These are phyloP conservation scores for Epistrophella euchroma DNA, from an alignment of 2,888 invertebrate genomes.

Conservation along the genomic window DNA sequence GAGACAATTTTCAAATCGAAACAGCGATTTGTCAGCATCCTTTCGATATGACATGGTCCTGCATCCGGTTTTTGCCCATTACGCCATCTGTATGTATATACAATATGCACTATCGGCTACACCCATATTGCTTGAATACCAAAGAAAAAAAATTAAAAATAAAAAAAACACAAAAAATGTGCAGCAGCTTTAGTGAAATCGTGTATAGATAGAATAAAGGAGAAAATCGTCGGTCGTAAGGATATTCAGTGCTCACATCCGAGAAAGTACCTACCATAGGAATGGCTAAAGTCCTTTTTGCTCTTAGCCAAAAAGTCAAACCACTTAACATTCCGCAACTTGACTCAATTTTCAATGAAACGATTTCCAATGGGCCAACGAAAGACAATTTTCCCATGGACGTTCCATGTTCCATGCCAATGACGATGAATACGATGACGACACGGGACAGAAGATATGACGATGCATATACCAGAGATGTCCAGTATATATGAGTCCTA, in stretches of 20 bases:
- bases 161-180: slow-evolving; percentile 12
- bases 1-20: slow-evolving; percentile 51
- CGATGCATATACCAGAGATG: slow-evolving; percentile 7
- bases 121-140: slow-evolving; percentile 16
- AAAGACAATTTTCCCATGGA: slow-evolving; percentile 49
- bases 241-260: slow-evolving; percentile 43
- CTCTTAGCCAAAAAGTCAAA: slow-evolving; percentile 65
- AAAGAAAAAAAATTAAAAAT: slow-evolving; percentile 20
- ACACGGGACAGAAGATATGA: not conserved
- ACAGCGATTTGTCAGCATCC: slow-evolving; percentile 72
- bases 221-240: slow-evolving; percentile 21
- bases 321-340: slow-evolving; percentile 73
- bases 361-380: slow-evolving; percentile 62
- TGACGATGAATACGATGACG: slow-evolving; percentile 3
- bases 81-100: slow-evolving; percentile 45
- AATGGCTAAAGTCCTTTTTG: slow-evolving; percentile 63
- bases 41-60: slow-evolving; percentile 52
- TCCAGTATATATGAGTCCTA: slow-evolving; percentile 14
- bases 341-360: slow-evolving; percentile 74
- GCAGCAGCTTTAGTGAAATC: slow-evolving; percentile 31
- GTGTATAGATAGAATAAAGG: not conserved
- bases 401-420: slow-evolving; percentile 20
- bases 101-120: slow-evolving; percentile 20
- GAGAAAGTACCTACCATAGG: slow-evolving; percentile 44
- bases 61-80: slow-evolving; percentile 55